A percentile compares a stretch with the other conserved stretches of the same genome.
Conservation (phyloP, 1,140 invertebrate species). For the Bacillus rossius region DNA sequence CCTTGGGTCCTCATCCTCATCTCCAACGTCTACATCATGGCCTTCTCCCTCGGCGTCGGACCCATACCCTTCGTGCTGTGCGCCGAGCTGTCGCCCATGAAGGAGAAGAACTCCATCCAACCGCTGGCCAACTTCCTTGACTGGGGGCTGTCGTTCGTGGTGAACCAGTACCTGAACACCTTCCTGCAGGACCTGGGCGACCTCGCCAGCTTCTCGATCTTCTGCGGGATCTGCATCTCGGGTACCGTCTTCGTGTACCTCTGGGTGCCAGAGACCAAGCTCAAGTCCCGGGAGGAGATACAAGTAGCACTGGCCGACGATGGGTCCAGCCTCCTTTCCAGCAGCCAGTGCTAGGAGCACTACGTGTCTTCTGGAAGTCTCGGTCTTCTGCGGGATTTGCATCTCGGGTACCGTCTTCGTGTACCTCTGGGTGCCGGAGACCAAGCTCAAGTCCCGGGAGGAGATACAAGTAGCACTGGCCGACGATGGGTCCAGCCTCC, state of each 20-base stretch:
- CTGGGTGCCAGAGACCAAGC: slow-evolving; percentile 55
- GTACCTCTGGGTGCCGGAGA: too few relatives aligned
- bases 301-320: slow-evolving; percentile 31
- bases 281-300: slow-evolving; percentile 49
- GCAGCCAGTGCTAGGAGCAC: too few relatives aligned
- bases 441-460: too few relatives aligned
- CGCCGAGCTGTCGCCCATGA: slow-evolving; percentile 37
- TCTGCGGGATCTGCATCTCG: slow-evolving; percentile 44
- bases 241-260: slow-evolving; percentile 48
- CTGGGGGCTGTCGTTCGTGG: slow-evolving; percentile 50
- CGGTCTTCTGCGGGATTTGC: slow-evolving; percentile 47
- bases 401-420: slow-evolving; percentile 16
- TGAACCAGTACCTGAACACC: slow-evolving; percentile 48
- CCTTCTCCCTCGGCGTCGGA: slow-evolving; percentile 44
- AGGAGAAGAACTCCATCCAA: slow-evolving; percentile 40
- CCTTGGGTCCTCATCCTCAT: slow-evolving; percentile 45
- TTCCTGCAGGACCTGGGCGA: slow-evolving; percentile 41
- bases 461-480: too few relatives aligned
- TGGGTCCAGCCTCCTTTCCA: too few relatives aligned
- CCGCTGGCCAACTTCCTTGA: slow-evolving; percentile 45
- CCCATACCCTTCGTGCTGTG: slow-evolving; percentile 45
- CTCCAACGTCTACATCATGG: slow-evolving; percentile 42
- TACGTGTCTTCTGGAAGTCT: slow-evolving; percentile 10
- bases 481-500: slow-evolving; percentile 14
- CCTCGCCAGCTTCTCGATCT: slow-evolving; percentile 49